These are phyloP conservation scores for Sebastes dallii DNA, from an alignment of 2,797 vertebrate species.

Conservation along the genomic window DNA sequence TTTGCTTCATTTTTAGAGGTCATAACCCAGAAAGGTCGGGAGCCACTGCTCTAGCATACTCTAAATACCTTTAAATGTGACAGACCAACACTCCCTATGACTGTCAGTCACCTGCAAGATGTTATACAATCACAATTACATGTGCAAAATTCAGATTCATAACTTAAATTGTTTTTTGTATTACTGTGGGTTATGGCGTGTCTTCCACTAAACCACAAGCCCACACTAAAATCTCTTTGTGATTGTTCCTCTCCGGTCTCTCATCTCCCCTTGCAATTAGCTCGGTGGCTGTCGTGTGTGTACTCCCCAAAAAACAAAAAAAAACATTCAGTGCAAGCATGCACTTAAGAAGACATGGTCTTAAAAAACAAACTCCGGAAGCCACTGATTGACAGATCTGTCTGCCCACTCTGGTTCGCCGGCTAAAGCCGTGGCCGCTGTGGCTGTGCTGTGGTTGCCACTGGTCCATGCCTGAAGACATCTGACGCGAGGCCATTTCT, in stretches of 20 bases:
- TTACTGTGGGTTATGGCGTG: background rate
- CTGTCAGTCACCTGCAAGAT: background rate
- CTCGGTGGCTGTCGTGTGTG: slow-evolving; percentile 56
- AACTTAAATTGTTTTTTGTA: slow-evolving; percentile 8
- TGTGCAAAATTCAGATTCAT: background rate
- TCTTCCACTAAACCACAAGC: slow-evolving; percentile 34
- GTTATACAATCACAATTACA: background rate
- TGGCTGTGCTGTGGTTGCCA: slow-evolving; percentile 69
- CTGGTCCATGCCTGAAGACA: slow-evolving; percentile 66
- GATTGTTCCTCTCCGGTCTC: slow-evolving; percentile 35
- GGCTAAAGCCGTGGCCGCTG: slow-evolving; percentile 68
- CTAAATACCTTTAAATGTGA: background rate
- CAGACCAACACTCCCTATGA: background rate
- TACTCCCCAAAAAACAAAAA: slow-evolving; percentile 38
- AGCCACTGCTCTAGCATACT: background rate
- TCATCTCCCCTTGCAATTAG: slow-evolving; percentile 73
- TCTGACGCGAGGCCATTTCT: slow-evolving; percentile 74
- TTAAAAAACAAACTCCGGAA: slow-evolving; percentile 83
- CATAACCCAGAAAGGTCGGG: background rate
- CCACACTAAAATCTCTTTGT: slow-evolving; percentile 40
- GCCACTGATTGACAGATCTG: slow-evolving; percentile 73
- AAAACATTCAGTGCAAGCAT: slow-evolving; percentile 60
- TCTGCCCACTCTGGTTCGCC: slow-evolving; percentile 77
- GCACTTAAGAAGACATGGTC: slow-evolving; percentile 67
- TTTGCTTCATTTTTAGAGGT: background rate